Evolutionary conservation across 2,888 invertebrate species (phyloP), one percentile per base, ranked within the genome.

Genomic region (Hypercompe scribonia): DNA sequence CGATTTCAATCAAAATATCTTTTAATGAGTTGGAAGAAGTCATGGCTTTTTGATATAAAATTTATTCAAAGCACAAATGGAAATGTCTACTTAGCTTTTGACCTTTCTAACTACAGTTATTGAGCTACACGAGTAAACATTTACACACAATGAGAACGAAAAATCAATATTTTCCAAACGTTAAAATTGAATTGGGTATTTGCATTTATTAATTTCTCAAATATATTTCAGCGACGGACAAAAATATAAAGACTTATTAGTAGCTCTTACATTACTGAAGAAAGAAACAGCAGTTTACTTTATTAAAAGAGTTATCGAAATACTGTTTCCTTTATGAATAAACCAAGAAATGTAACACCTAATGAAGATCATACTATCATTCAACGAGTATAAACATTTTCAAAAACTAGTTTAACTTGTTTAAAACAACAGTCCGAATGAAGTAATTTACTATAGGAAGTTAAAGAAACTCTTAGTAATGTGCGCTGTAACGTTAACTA

Each of bases 391-490:
- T 68, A 58, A 65, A 28, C 36, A 71, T 61, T 24, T 65, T 33
- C 33, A 54, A 61, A 63, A 67, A 28, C 33, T n/a, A n/a, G n/a
- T n/a, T n/a, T n/a, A n/a, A n/a, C n/a, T n/a, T 34, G 61, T 31
- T 66, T n/a, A n/a, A 36, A 42, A 68, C 54, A 68, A 54, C 63
- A 63, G 61, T 67, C 50, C 64, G 21, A 54, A 68, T 68, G 46
- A 42, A 63, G 42, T 33, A 65, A 54, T 68, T 72, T 68, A 72
- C 65, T 34, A 69, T 54, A 65, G 46, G 28, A 39, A 69, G 72
- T 58, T 73, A 65, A 69, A 34, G 72, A 75, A 75, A 69, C 72
- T 63, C 33, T 31, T 54, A 64, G 65, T 68, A 54, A 65, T 61
- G 42, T 71, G 68, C 34, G 42, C 36, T 74, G 31, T 31, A 61